Base-by-base conservation (phyloP, 23 tunicate species). In the Oikopleura albicans region DNA sequence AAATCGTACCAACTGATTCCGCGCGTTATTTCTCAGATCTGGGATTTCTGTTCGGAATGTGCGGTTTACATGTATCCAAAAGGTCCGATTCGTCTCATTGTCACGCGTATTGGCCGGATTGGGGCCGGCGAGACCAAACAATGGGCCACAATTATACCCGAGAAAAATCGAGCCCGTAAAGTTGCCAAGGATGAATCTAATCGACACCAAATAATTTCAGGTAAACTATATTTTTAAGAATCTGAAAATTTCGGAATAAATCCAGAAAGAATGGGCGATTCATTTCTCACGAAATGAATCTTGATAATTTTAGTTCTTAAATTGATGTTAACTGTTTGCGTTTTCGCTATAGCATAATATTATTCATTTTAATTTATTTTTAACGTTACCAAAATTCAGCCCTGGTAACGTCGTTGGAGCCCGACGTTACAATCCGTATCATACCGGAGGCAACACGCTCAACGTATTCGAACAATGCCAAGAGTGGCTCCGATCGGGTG, bases 111-210 rank as follows among this genome's bases (percentile, higher is more conserved):
- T 12, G 79, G 79, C 37, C 79, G 79, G 31, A 16, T 71, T 71
- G 79, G 79, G 2, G 27, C 35, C 37, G 79, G 79, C 37, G 79
- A 71, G 31, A 71, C 79, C 79, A 71, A 71, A 12, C 37, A 71
- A 71, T 71, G 79, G 79, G 79, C 79, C 4, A 71, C 28, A 29
- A 34, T 71, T 34, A 71, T 71, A 29, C 79, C 63, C 16, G 16
- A 49, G 22, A 49, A 49, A 49, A 12, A 8, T 12, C 63, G 63
- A 8, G n/a, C n/a, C n/a, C 63, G 22, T 8, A 49, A 49, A 22
- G 12, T 12, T 49, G 22, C 16, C 22, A 12, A 22, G 22, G 12
- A 8, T 12, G 63, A 49, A 49, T 8, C 12, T 49, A 22, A 22
- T 22, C 63, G 16, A 22, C 63, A 8, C 22, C 63, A 49, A 49